Evolutionary conservation across 2,888 invertebrate species (phyloP).

Genomic region (Gastrophysa polygoni): DNA sequence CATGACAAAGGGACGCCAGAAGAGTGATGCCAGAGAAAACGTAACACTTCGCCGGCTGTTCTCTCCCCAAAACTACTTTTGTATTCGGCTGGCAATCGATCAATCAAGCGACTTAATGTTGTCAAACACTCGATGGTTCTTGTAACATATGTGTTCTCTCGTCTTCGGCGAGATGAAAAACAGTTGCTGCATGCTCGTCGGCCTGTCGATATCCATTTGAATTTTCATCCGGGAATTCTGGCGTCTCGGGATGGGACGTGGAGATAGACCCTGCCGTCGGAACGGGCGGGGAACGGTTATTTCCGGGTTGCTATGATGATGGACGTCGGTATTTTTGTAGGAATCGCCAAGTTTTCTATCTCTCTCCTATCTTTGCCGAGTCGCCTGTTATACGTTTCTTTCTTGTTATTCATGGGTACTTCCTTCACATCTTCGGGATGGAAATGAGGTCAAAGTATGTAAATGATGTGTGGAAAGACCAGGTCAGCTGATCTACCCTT

Average conservation of each 20-base stretch:
- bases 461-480: no score
- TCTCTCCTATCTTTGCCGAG: no score
- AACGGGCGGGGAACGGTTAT: background rate
- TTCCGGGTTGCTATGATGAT: background rate
- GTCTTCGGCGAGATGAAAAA: slow-evolving; percentile 18
- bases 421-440: no score
- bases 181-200: slow-evolving; percentile 13
- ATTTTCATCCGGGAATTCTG: background rate
- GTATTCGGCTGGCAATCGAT: slow-evolving; percentile 46
- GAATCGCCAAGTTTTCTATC: background rate
- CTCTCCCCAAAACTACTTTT: slow-evolving; percentile 42
- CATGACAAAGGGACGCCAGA: slow-evolving; percentile 33
- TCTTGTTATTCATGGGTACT: no score
- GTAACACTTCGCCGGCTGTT: slow-evolving; percentile 41
- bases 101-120: slow-evolving; percentile 48
- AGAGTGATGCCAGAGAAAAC: slow-evolving; percentile 41
- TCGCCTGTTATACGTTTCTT: no score
- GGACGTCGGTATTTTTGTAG: background rate
- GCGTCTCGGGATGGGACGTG: background rate
- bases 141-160: slow-evolving; percentile 30
- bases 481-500: no score
- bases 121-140: slow-evolving; percentile 40
- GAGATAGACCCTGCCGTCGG: background rate
- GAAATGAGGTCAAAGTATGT: no score
- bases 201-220: background rate